phyloP scores from a whole-genome alignment of 2,113 vertebrate genomes.

The Engystomops pustulosus region DNA sequence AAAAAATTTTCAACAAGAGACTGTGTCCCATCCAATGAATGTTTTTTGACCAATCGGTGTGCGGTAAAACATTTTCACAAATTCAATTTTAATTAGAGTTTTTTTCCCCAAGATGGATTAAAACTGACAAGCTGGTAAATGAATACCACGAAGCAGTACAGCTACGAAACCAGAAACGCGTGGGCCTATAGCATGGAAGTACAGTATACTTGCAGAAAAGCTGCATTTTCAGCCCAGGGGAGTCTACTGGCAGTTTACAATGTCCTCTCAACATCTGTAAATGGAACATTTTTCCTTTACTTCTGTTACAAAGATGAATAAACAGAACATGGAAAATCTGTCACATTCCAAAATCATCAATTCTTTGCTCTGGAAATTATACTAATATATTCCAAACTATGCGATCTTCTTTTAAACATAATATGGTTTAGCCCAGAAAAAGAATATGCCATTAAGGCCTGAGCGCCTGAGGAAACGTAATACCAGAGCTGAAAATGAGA shows the following conservation, averaged over 20 bases:
- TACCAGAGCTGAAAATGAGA: not conserved
- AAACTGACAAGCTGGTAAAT: slow-evolving; percentile 28
- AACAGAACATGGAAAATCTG: slow-evolving; percentile 54
- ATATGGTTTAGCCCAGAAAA: slow-evolving; percentile 56
- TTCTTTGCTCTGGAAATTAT: slow-evolving; percentile 50
- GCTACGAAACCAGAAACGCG: not conserved
- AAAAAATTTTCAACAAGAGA: not conserved
- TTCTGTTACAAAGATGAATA: slow-evolving; percentile 29
- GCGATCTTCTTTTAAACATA: slow-evolving; percentile 55
- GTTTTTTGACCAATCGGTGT: not conserved
- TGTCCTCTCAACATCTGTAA: slow-evolving; percentile 4
- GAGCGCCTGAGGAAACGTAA: slow-evolving; percentile 10
- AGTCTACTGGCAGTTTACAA: slow-evolving; percentile 39
- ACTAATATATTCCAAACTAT: slow-evolving; percentile 51
- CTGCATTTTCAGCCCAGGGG: slow-evolving; percentile 6
- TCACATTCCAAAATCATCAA: slow-evolving; percentile 59
- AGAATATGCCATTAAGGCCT: slow-evolving; percentile 7
- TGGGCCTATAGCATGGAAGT: slow-evolving; percentile 9
- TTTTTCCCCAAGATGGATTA: slow-evolving; percentile 8
- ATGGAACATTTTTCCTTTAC: slow-evolving; percentile 23
- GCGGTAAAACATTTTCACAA: not conserved
- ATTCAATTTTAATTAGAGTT: not conserved
- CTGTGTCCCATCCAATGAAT: not conserved
- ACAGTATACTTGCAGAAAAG: not conserved
- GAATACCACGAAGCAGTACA: not conserved